Evolutionary conservation across 2,888 invertebrate genomes (phyloP), one percentile per base, ranked within the genome.

Genomic region (Itoplectis maculator): DNA sequence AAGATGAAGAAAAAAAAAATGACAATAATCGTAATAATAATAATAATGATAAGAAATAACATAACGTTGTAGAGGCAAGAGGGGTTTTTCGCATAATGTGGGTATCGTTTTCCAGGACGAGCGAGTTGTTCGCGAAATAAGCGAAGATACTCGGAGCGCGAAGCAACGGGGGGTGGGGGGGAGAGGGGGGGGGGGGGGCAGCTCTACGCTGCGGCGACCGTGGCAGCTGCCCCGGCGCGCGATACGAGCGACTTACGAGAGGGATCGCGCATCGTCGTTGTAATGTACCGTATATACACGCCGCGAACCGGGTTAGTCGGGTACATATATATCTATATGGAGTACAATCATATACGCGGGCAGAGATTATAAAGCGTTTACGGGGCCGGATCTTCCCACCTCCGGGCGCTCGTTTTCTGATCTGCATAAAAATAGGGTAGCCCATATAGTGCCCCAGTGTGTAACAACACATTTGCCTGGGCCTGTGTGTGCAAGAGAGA

Each of bases 361-460:
- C 87, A 87, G 87, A 91, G 91, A 92, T 92, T 92, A 91, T 91
- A 91, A 91, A 90, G 88, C 91, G 89, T 91, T 91, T 91, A 91
- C 89, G 88, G 82, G 88, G 87, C 88, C 88, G 89, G 73, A 78
- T 81, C 89, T 91, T 90, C 89, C 89, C 90, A 90, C 91, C 91
- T 91, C 88, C 82, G 89, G 91, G 91, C 91, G 88, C 89, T 89
- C 89, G 45, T 75, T 82, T 79, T 90, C 88, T 88, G 90, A 91
- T 91, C 91, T 91, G 91, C 91, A 91, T 91, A 91, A 91, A 91
- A 91, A 91, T 91, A 88, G 89, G 89, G 88, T 88, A 88, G 87
- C 83, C 59, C 82, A 69, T 76, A 79, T 56, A 75, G 75, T 45
- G 56, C 61, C 49, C 5, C 9, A n/a, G 9, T 59, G 68, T 51